Evolutionary conservation across 92 coral and sea anemone genomes (phyloP).

Genomic region (Phenganax stokvisi): DNA sequence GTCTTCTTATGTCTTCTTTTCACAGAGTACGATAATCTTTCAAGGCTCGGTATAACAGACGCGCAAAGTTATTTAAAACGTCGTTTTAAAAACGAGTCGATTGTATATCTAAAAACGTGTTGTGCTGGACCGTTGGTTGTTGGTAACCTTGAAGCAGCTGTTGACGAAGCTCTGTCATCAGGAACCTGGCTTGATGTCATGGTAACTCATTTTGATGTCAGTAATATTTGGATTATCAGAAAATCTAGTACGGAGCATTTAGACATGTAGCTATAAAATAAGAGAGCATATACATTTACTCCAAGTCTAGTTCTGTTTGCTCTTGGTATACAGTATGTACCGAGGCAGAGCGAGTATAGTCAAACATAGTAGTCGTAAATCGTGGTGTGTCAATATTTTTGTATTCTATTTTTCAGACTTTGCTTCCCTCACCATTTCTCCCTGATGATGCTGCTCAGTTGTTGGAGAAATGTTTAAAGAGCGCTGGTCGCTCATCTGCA

Average conservation of each 20-base stretch:
- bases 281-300: too few species aligned
- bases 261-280: too few species aligned
- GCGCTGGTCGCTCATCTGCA: conserved; percentile 65
- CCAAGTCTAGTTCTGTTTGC: too few species aligned
- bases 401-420: conserved; percentile 51
- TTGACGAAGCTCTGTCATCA: conserved; percentile 79
- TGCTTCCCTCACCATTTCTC: conserved; percentile 89
- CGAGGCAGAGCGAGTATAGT: too few species aligned
- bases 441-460: conserved; percentile 78
- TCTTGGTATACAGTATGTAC: too few species aligned
- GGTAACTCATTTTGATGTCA: conserved; percentile 45
- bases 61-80: conserved; percentile 81
- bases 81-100: conserved; percentile 56
- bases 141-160: conserved; percentile 71
- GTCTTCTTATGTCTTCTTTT: background rate
- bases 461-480: conserved; percentile 63
- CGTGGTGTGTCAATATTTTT: background rate
- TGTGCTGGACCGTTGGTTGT: conserved; percentile 81
- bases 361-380: background rate
- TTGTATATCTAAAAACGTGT: conserved; percentile 71
- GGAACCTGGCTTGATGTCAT: conserved; percentile 79
- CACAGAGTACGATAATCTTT: conserved; percentile 79
- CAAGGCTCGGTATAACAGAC: conserved; percentile 90
- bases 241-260: too few species aligned
- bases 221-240: background rate